Conservation (phyloP, 2,113 vertebrate species). For the Hemiprocne comata region DNA sequence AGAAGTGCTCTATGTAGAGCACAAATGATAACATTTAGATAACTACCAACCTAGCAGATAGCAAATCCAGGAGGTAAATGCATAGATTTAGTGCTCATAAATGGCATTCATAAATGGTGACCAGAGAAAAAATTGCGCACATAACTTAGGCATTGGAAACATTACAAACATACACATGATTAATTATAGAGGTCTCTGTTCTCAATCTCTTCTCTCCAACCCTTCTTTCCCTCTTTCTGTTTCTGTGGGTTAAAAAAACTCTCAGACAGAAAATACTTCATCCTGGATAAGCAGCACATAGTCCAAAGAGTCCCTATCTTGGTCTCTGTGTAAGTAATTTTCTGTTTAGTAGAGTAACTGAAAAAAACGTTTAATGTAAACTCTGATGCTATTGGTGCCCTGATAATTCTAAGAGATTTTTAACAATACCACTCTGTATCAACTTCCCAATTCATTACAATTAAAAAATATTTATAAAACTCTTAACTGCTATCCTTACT, state of each 20-base stretch:
- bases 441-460: not conserved
- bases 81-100: not conserved
- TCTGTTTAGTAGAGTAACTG: not conserved
- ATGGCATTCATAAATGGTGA: not conserved
- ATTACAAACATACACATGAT: rapidly evolving
- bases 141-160: not conserved
- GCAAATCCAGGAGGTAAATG: not conserved
- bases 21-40: not conserved
- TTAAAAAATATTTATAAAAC: not conserved
- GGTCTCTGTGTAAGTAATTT: not conserved
- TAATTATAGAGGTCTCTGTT: not conserved
- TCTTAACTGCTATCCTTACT: not conserved
- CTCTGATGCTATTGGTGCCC: not conserved
- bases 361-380: not conserved
- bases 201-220: not conserved
- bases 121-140: not conserved
- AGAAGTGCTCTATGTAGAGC: not conserved
- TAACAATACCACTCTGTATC: not conserved
- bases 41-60: not conserved
- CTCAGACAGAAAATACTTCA: not conserved
- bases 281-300: not conserved
- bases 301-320: not conserved
- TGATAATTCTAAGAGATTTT: not conserved
- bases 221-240: not conserved
- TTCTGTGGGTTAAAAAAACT: not conserved